Base-by-base conservation (phyloP, 1,140 invertebrate species). In the Eubasilissa regina region DNA sequence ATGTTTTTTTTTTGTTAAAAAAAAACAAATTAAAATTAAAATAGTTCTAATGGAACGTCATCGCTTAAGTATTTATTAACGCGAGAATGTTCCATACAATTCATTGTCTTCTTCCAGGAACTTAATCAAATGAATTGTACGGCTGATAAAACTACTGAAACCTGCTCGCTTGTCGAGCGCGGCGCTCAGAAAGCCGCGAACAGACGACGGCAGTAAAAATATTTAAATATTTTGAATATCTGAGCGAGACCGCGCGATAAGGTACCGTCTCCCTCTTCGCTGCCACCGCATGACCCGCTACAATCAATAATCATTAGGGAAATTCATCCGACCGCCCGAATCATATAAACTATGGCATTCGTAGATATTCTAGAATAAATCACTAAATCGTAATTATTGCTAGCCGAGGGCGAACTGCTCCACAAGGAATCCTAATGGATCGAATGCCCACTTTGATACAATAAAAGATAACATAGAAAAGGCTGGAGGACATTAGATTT, bases 281-380 rank as follows among this genome's bases (percentile, higher is more conserved):
- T 75, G 81, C 81, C 78, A 80, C 81, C 55, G 80, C 70, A 51
- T 78, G 78, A 79, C 70, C 78, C 62, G 81, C 48, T 75, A 80
- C 75, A 68, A 82, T 82, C 81, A 82, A 82, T 82, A 82, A 82
- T 82, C 81, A 82, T 82, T 82, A 82, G 68, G 25, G 55, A 44
- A 51, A 74, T 55, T 75, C 70, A 60, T 47, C 72, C 66, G 55
- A 75, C 58, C 55, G 48, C 64, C 64, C 51, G 68, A 73, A 55
- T 35, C n/a, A 48, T 53, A 55, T 51, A 73, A 73, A 73, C 68
- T 35, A 25, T 25, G 25, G 47, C 68, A 73, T 25, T 73, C 68
- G 68, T 53, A 73, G 68, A 51, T 73, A 73, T 73, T 73, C 51
- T 55, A 48, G 51, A 9, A 82, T 82, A 80, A 82, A 80, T 82